Evolutionary conservation across 2,888 invertebrate species (phyloP).

Genomic region (Synergus japonicus): DNA sequence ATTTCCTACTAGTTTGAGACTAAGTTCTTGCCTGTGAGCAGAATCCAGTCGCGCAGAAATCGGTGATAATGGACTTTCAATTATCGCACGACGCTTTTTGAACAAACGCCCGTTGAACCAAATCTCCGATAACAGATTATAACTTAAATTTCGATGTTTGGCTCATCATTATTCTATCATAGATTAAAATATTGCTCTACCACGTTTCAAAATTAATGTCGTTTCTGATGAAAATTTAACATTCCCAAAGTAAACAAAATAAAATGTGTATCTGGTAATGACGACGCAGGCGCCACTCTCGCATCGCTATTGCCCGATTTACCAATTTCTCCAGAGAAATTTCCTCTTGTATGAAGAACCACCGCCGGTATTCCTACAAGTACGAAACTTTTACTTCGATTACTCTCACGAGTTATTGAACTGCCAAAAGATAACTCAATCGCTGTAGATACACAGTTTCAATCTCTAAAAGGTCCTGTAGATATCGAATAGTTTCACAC

Average conservation of each 20-base stretch:
- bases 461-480: slow-evolving; percentile 71
- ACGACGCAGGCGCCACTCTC: slow-evolving; percentile 21
- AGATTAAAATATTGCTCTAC: slow-evolving; percentile 48
- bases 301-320: slow-evolving; percentile 54
- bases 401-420: slow-evolving; percentile 62
- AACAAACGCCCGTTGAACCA: slow-evolving; percentile 58
- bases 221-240: no score
- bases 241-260: no score
- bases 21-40: background rate
- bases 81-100: slow-evolving; percentile 65
- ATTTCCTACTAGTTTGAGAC: background rate
- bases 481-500: background rate
- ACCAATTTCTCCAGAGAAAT: slow-evolving; percentile 53
- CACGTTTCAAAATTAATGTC: background rate
- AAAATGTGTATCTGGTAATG: background rate
- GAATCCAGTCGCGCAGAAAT: slow-evolving; percentile 75
- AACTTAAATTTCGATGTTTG: slow-evolving; percentile 55
- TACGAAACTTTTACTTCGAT: slow-evolving; percentile 67
- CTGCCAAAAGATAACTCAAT: slow-evolving; percentile 69
- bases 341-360: slow-evolving; percentile 54
- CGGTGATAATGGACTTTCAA: slow-evolving; percentile 76
- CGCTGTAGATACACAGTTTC: slow-evolving; percentile 68
- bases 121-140: slow-evolving; percentile 57
- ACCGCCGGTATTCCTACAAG: slow-evolving; percentile 58
- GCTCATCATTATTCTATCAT: slow-evolving; percentile 46